phyloP scores from a whole-genome alignment of 2,888 invertebrate genomes.

The Drosophila hamatofila region DNA sequence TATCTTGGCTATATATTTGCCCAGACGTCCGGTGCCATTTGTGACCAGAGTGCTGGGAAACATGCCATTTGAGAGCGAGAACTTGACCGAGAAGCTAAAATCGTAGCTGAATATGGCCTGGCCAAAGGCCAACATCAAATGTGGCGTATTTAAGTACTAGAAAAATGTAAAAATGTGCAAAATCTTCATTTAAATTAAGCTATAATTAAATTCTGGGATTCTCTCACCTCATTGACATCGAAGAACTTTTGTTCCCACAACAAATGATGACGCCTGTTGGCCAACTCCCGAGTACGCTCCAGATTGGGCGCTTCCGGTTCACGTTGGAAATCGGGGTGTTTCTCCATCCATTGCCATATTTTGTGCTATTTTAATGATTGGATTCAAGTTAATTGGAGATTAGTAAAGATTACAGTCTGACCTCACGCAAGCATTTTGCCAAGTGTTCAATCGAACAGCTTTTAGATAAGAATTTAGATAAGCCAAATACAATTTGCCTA shows the following conservation, averaged over 20 bases:
- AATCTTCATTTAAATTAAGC: background rate
- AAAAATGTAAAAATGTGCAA: slow-evolving; percentile 36
- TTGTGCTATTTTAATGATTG: slow-evolving; percentile 85
- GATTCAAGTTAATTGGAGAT: slow-evolving; percentile 20
- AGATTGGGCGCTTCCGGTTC: slow-evolving; percentile 85
- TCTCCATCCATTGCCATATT: slow-evolving; percentile 87
- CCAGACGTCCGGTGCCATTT: slow-evolving; percentile 89
- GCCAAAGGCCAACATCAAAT: slow-evolving; percentile 85
- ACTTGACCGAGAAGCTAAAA: slow-evolving; percentile 88
- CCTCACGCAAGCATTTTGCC: slow-evolving; percentile 10
- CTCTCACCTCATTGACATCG: slow-evolving; percentile 70
- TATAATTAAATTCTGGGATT: background rate
- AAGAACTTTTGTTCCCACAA: slow-evolving; percentile 88
- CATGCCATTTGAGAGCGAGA: slow-evolving; percentile 89
- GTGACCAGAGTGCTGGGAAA: slow-evolving; percentile 89
- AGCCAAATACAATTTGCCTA: background rate
- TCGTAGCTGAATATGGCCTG: slow-evolving; percentile 88
- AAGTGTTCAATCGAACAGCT: slow-evolving; percentile 21
- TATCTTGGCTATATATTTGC: slow-evolving; percentile 85
- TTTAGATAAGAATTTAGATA: slow-evolving; percentile 18
- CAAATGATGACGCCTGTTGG: slow-evolving; percentile 88
- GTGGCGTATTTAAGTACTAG: slow-evolving; percentile 86
- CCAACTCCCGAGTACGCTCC: slow-evolving; percentile 87
- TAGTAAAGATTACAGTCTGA: slow-evolving; percentile 35
- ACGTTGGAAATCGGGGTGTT: slow-evolving; percentile 87